Evolutionary conservation across 2,888 invertebrate species (phyloP), one percentile per base, ranked within the genome.

Genomic region (Drosophila quasianomalipes): DNA sequence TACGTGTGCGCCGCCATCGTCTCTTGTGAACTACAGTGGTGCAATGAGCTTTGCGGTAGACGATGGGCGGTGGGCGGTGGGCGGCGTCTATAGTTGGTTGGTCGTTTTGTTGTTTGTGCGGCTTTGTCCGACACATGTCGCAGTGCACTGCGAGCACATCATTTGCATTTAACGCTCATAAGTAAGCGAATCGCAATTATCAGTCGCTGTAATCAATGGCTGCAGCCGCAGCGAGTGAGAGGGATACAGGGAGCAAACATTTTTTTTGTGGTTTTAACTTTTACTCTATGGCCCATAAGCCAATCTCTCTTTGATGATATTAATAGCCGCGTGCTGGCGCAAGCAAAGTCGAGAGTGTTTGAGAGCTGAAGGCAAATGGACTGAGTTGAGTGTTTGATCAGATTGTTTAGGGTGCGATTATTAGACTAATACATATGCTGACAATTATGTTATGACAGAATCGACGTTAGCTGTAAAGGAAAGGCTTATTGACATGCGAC

Each of bases 151-250:
- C 16, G 41, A 49, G 63, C 63, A 71, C 64, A 69, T 76, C 77
- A 83, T 85, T 83, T 82, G 84, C 82, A 81, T 83, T 82, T 81
- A 79, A 77, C 73, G 74, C 79, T 79, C 86, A 84, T 83, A 82
- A 84, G 85, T 83, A 81, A 82, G 74, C 82, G 69, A 74, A 82
- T 72, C 73, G 81, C 62, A 76, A 81, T 76, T 85, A 83, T 83
- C 85, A 81, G 74, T 60, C 52, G 66, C 16, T 74, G 63, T 70
- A 81, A 85, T 81, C 82, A 69, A 68, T 69, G 60, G 61, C 53
- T 44, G 22, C 49, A 12, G 10, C n/a, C 2, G 19, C 19, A 41
- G 12, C 19, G 52, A 14, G 22, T 7, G 12, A 14, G 37, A n/a
- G 37, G 5, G 12, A 10, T 26, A 14, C 3, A 16, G 16, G 37